These are phyloP conservation scores for Selenia dentaria DNA, from an alignment of 2,888 invertebrate species.

Conservation along the genomic window DNA sequence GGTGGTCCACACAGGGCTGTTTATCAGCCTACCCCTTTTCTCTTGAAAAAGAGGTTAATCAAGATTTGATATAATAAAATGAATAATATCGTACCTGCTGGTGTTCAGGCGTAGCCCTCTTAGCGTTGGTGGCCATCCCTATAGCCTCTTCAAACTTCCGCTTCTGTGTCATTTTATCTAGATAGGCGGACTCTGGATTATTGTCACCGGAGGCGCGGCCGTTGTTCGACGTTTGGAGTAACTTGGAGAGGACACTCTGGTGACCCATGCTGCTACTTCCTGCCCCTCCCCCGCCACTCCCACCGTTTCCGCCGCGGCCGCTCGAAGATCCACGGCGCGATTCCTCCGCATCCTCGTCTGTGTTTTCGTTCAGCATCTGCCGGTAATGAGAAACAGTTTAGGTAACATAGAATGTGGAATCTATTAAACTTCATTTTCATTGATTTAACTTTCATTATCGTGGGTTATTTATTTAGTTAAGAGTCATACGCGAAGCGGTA, in stretches of 20 bases:
- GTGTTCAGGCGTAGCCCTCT: slow-evolving; percentile 78
- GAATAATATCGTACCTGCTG: slow-evolving; percentile 74
- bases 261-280: slow-evolving; percentile 49
- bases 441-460: too few relatives aligned
- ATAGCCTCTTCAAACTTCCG: slow-evolving; percentile 82
- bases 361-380: slow-evolving; percentile 92
- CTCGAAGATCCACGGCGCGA: slow-evolving; percentile 61
- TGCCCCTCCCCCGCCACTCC: slow-evolving; percentile 56
- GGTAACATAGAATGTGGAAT: too few relatives aligned
- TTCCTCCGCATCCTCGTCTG: slow-evolving; percentile 90
- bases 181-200: slow-evolving; percentile 60
- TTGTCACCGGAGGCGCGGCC: slow-evolving; percentile 50
- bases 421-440: too few relatives aligned
- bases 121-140: slow-evolving; percentile 85
- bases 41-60: too few relatives aligned
- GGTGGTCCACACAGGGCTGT: too few relatives aligned
- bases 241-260: slow-evolving; percentile 83
- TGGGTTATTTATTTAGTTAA: too few relatives aligned
- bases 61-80: neutral
- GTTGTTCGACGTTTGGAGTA: slow-evolving; percentile 61
- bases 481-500: too few relatives aligned
- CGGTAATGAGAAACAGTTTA: slow-evolving; percentile 36
- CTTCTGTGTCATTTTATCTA: slow-evolving; percentile 65
- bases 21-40: too few relatives aligned
- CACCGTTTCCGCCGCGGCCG: slow-evolving; percentile 31